These are phyloP conservation scores for Polyommatus iphigenia DNA, from an alignment of 2,888 invertebrate species.

Conservation along the genomic window DNA sequence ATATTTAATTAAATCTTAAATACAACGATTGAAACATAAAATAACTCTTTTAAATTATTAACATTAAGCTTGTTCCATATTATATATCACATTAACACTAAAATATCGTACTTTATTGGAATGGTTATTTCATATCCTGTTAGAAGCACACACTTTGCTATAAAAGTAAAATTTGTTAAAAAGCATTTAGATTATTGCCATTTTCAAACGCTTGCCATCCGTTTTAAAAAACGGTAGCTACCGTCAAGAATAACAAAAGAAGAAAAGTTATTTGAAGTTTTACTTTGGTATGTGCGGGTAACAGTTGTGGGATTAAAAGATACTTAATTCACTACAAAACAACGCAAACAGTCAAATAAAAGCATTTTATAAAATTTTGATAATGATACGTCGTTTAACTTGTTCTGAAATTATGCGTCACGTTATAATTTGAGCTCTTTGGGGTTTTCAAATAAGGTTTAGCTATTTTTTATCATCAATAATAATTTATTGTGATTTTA, in stretches of 20 bases:
- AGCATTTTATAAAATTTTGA: background rate
- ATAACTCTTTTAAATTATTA: slow-evolving; percentile 74
- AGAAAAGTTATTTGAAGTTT: background rate
- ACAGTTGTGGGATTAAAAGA: slow-evolving; percentile 10
- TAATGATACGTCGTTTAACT: background rate
- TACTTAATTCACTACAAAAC: background rate
- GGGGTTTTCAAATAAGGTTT: no score
- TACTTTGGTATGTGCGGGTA: slow-evolving; percentile 33
- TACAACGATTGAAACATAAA: slow-evolving; percentile 78
- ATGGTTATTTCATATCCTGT: slow-evolving; percentile 50
- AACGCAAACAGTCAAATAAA: slow-evolving; percentile 20
- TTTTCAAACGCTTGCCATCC: background rate
- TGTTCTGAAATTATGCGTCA: background rate
- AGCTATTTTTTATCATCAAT: background rate
- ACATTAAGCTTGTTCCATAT: slow-evolving; percentile 75
- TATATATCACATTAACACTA: slow-evolving; percentile 71
- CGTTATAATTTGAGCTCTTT: background rate
- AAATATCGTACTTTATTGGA: slow-evolving; percentile 67
- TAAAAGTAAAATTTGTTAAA: slow-evolving; percentile 6
- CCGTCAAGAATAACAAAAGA: background rate
- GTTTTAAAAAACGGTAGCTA: background rate
- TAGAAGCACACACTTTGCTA: background rate
- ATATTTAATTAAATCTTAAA: slow-evolving; percentile 68
- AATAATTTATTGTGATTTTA: background rate
- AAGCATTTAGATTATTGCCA: background rate